Base-by-base conservation (phyloP, 2,888 invertebrate genomes). In the Volucella inanis region DNA sequence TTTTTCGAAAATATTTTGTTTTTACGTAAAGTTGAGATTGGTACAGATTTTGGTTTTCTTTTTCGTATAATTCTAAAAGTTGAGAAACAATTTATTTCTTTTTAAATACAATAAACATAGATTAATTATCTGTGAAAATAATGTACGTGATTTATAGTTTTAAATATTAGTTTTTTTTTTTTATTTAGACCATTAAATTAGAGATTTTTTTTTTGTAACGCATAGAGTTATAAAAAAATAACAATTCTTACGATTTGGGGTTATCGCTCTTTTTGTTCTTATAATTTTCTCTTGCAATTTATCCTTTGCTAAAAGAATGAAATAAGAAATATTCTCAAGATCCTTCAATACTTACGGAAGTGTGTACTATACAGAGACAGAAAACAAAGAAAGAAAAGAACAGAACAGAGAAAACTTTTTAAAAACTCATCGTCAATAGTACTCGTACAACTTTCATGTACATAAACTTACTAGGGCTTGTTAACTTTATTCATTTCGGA, bases 1-100 rank as follows among this genome's bases (percentile, higher is more conserved):
- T 59, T 31, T 43, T 31, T 43, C 59, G 65, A 75, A 75, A 75
- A 75, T 67, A 75, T 67, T 43, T 49, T 22, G 41, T 55, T 47
- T 47, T 45, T 12, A n/a, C 10, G 15, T 61, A 31, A 62, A 49
- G 43, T 61, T 62, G 41, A 15, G 59, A 65, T 67, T 67, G 50
- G 50, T 65, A 75, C 57, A 52, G 31, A 31, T 31, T 31, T 31
- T 31, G 31, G 31, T 31, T 31, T 31, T 31, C 6, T 38, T 49
- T 10, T 49, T n/a, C 50, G 14, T 49, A 55, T 39, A 57, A 8
- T 43, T 55, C 55, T 57, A 65, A 57, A 9, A 65, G 49, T 57
- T 65, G 47, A 64, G 47, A 57, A 11, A 57, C 31, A 64, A 38
- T 41, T 31, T 31, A 31, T 31, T 31, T 31, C 0, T 31, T 31